These are phyloP conservation scores for Otolemur garnettii DNA, from an alignment of 2,113 vertebrate genomes.

Conservation along the genomic window DNA sequence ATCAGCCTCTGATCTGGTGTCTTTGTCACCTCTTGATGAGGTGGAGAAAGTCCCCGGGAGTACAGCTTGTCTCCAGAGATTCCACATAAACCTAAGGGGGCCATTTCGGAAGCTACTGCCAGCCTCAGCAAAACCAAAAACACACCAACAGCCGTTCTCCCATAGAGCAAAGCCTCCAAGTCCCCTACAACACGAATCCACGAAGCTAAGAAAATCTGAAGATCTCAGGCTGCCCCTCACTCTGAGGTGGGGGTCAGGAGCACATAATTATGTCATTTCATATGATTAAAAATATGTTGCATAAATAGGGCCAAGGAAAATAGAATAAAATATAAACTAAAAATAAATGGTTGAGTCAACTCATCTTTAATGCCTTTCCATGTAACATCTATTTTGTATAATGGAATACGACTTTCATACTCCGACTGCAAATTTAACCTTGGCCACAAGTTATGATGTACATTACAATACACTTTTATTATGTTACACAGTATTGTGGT, in stretches of 20 bases:
- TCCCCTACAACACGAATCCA: constrained; percentile 6
- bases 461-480: constrained; percentile 91
- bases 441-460: constrained; percentile 91
- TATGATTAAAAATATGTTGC: constrained; percentile 66
- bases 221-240: constrained; percentile 11
- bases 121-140: neutral
- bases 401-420: constrained; percentile 90
- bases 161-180: neutral
- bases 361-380: constrained; percentile 88
- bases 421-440: constrained; percentile 91
- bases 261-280: constrained; percentile 43
- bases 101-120: neutral
- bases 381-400: constrained; percentile 88
- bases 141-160: constrained; percentile 27
- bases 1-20: neutral
- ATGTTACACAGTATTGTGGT: constrained; percentile 90
- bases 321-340: constrained; percentile 88
- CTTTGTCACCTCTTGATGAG: neutral
- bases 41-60: neutral
- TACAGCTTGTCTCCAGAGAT: neutral
- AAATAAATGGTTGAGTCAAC: constrained; percentile 89
- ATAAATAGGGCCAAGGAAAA: constrained; percentile 85
- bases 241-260: neutral
- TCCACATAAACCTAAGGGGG: neutral
- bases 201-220: neutral